A percentile compares a stretch with the other conserved stretches of the same genome.
Conservation (phyloP, 1,140 invertebrate species). For the Heliconius himera region DNA sequence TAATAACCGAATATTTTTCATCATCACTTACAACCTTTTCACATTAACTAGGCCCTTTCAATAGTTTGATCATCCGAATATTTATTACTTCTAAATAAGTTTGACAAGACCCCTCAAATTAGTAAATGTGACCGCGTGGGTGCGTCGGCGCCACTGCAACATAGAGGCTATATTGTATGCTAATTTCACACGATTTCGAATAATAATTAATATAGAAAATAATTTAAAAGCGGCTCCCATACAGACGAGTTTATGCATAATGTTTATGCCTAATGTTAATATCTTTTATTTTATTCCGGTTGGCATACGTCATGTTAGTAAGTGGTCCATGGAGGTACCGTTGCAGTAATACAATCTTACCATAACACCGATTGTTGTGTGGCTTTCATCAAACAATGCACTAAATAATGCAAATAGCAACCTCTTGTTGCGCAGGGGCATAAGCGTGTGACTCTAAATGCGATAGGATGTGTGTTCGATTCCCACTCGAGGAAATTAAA, state of each 20-base stretch:
- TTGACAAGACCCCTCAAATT: slow-evolving; percentile 34
- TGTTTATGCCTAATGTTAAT: slow-evolving; percentile 43
- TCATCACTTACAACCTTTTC: slow-evolving; percentile 22
- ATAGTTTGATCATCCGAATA: not conserved
- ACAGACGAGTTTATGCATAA: slow-evolving; percentile 54
- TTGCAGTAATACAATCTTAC: slow-evolving; percentile 36
- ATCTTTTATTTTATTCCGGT: slow-evolving; percentile 50
- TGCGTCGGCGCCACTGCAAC: slow-evolving; percentile 63
- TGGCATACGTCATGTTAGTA: slow-evolving; percentile 48
- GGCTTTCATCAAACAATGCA: slow-evolving; percentile 35
- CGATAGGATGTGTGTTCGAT: too few species aligned
- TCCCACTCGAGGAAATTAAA: too few species aligned
- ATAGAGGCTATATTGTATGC: slow-evolving; percentile 70
- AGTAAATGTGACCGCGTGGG: slow-evolving; percentile 49
- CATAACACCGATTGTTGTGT: slow-evolving; percentile 33
- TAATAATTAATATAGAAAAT: slow-evolving; percentile 67
- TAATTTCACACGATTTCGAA: slow-evolving; percentile 67
- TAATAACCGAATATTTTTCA: slow-evolving; percentile 38
- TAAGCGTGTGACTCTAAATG: too few species aligned
- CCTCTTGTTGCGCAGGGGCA: too few species aligned
- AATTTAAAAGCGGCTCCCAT: slow-evolving; percentile 62
- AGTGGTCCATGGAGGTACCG: slow-evolving; percentile 45
- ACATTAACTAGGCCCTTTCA: not conserved
- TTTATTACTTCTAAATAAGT: slow-evolving; percentile 4
- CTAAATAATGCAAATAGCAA: slow-evolving; percentile 2